Conservation (phyloP, 2,888 invertebrate species). For the Netelia virgata region DNA sequence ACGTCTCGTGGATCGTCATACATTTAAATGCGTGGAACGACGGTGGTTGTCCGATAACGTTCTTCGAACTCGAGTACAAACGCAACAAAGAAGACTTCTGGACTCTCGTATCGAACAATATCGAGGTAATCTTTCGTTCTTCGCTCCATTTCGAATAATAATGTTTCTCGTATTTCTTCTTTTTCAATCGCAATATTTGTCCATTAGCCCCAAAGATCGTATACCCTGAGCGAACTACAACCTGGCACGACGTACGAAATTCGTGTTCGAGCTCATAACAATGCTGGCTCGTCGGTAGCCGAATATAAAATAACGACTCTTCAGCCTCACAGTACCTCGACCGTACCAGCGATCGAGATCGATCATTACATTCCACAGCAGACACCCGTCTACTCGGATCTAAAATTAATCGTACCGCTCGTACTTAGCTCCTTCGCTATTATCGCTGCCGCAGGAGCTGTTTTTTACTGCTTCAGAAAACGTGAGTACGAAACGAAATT, state of each 20-base stretch:
- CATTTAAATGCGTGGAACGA: slow-evolving; percentile 96
- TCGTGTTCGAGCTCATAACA: slow-evolving; percentile 90
- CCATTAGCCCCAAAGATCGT: slow-evolving; percentile 89
- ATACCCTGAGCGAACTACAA: slow-evolving; percentile 91
- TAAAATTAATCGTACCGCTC: slow-evolving; percentile 83
- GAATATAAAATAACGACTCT: slow-evolving; percentile 94
- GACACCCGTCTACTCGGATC: slow-evolving; percentile 81
- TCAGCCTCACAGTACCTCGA: slow-evolving; percentile 92
- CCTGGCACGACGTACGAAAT: slow-evolving; percentile 87
- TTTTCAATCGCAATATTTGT: not conserved
- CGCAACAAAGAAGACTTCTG: slow-evolving; percentile 88
- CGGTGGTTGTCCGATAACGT: slow-evolving; percentile 94
- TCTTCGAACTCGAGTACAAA: slow-evolving; percentile 93
- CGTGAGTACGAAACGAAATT: slow-evolving; percentile 78
- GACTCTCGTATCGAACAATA: slow-evolving; percentile 93
- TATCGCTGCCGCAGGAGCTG: slow-evolving; percentile 82
- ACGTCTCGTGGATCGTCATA: slow-evolving; percentile 94
- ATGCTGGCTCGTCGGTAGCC: slow-evolving; percentile 93
- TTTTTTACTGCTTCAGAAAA: slow-evolving; percentile 84
- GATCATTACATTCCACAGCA: slow-evolving; percentile 83
- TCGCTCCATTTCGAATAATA: not conserved
- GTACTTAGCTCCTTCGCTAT: slow-evolving; percentile 82
- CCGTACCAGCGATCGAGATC: slow-evolving; percentile 80
- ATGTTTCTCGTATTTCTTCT: not conserved
- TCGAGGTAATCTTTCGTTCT: slow-evolving; percentile 85